Evolutionary conservation across 2,888 invertebrate genomes (phyloP), one percentile per base, ranked within the genome.

Genomic region (Neoscelio sp.): DNA sequence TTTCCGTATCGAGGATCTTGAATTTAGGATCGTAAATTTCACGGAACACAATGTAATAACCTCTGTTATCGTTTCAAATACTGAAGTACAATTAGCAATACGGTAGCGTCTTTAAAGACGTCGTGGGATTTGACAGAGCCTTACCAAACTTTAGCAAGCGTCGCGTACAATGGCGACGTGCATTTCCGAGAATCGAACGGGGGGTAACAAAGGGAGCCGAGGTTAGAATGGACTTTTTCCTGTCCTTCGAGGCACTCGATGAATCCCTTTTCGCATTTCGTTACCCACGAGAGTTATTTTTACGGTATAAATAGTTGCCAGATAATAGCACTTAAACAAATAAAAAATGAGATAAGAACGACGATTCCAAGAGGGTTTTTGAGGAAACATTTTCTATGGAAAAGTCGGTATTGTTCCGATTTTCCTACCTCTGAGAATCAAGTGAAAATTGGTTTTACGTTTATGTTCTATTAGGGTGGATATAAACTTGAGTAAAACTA

Each of bases 41-140:
- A 18, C 12, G 52, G 67, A 44, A 35, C 13, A 67, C 74, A 60
- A 75, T 60, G 60, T 67, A 75, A 60, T 75, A 75, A 60, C 23
- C 52, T 1, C 48, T 40, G 67, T 52, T 75, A 75, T 75, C 74
- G 40, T 15, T 8, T 23, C 38, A 40, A 46, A 56, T 60, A 67
- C 58, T 50, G 40, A 28, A 40, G 60, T 67, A 67, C 58, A 75
- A 75, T 75, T 75, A 75, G 56, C 48, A 56, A 23, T 3, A 6
- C 23, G 6, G 6, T 23, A 23, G 52, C 44, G 50, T 60, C 42
- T 67, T 67, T 60, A 75, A 67, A 50, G 60, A 67, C 60, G 26
- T 60, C 67, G 50, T 67, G 74, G 42, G 74, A 67, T 12, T 26
- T 38, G 64, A 35, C 42, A 60, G 13, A 42, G 50, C 40, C 40